phyloP scores from a whole-genome alignment of 1,140 invertebrate species.

The Acromyrmex heyeri region DNA sequence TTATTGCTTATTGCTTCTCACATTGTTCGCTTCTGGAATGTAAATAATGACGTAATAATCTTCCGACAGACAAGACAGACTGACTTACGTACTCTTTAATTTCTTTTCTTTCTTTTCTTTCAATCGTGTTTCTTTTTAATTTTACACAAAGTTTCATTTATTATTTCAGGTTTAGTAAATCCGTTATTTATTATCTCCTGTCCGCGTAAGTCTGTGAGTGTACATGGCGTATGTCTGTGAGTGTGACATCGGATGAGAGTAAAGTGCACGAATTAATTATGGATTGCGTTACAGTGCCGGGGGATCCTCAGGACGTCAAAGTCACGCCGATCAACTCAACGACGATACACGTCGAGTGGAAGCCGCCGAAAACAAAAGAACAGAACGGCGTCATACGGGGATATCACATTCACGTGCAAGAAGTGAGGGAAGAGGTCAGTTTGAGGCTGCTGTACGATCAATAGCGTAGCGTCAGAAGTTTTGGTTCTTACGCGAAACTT shows the following conservation, averaged over 20 bases:
- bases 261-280: constrained; percentile 78
- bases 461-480: constrained; percentile 45
- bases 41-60: constrained; percentile 50
- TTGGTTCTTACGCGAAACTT: constrained; percentile 19
- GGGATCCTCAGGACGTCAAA: constrained; percentile 96
- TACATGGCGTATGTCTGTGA: constrained; percentile 74
- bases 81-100: constrained; percentile 10
- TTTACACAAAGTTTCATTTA: constrained; percentile 26
- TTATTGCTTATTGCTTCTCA: constrained; percentile 52
- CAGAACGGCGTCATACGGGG: constrained; percentile 98
- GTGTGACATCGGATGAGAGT: constrained; percentile 61
- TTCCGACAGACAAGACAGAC: not conserved
- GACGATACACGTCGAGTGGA: constrained; percentile 96
- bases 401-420: constrained; percentile 98
- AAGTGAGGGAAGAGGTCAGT: constrained; percentile 93
- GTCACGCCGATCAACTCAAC: constrained; percentile 96
- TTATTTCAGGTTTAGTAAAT: constrained; percentile 41
- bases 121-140: not conserved
- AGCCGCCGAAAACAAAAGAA: constrained; percentile 95
- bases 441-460: constrained; percentile 46
- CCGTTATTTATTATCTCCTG: constrained; percentile 42
- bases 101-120: constrained; percentile 50
- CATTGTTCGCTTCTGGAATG: constrained; percentile 35
- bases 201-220: constrained; percentile 72
- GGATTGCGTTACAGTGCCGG: constrained; percentile 93